Evolutionary conservation across 2,797 vertebrate species (phyloP).

Genomic region (Lemur catta): DNA sequence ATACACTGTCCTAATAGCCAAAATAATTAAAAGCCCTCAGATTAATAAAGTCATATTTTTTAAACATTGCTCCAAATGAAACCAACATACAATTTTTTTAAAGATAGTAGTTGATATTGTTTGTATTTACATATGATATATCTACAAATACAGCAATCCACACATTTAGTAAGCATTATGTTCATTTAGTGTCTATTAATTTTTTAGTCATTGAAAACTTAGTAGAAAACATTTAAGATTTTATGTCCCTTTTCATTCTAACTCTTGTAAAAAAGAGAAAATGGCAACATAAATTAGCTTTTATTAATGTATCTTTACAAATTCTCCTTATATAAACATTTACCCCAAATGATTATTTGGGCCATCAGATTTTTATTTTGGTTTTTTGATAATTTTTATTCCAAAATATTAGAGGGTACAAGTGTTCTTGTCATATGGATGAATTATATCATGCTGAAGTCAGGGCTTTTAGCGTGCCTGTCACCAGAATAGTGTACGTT

Average conservation of each 20-base stretch:
- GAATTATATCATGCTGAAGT: not conserved
- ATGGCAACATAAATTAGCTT: not conserved
- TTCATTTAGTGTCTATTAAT: not conserved
- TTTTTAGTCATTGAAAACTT: not conserved
- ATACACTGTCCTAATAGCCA: constrained; percentile 35
- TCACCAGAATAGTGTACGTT: not conserved
- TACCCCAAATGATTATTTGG: not conserved
- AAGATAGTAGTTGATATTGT: not conserved
- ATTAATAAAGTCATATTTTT: not conserved
- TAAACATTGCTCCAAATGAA: not conserved
- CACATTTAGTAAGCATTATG: not conserved
- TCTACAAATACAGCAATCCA: not conserved
- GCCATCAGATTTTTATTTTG: not conserved
- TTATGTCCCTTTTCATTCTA: not conserved
- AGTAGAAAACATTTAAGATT: not conserved
- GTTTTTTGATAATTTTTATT: not conserved
- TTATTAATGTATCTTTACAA: constrained; percentile 12
- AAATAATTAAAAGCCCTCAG: constrained; percentile 17
- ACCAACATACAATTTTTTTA: not conserved
- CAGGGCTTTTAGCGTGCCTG: not conserved
- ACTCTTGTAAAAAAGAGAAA: constrained; percentile 20
- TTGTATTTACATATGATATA: not conserved
- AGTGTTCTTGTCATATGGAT: not conserved
- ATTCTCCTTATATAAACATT: not conserved
- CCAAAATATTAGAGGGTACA: not conserved